Percentiles rank a stretch among this genome's conserved stretches.
Evolutionary conservation across 2,888 invertebrate species (phyloP).

Genomic region (Amaurobius ferox): DNA sequence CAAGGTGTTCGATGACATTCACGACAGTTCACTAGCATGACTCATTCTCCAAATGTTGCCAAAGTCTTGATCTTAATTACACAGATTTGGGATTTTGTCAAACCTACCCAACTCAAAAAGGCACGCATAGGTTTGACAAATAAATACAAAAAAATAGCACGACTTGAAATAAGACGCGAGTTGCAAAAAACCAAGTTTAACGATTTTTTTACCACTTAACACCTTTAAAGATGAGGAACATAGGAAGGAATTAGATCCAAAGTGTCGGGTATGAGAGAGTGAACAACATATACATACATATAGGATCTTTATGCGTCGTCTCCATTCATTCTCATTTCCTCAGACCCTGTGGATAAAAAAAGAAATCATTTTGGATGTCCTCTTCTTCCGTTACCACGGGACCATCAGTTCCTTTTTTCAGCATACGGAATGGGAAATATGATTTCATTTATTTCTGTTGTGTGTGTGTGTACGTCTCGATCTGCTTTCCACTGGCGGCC

Average conservation of each 20-base stretch:
- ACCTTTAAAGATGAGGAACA: too few relatives aligned
- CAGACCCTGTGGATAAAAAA: constrained; percentile 30
- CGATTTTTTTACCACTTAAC: too few relatives aligned
- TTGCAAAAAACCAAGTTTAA: too few relatives aligned
- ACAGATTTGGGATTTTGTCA: background rate
- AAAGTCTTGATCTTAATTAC: background rate
- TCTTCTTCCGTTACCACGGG: constrained; percentile 65
- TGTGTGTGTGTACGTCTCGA: constrained; percentile 64
- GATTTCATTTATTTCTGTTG: constrained; percentile 62
- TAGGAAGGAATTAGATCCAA: too few relatives aligned
- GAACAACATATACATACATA: background rate
- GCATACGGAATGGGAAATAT: constrained; percentile 65
- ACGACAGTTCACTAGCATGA: background rate
- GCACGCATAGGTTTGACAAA: too few relatives aligned
- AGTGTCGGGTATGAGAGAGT: background rate
- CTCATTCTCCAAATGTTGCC: background rate
- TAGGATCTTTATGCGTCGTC: constrained; percentile 39
- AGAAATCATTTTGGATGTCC: constrained; percentile 48
- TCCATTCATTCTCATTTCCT: constrained; percentile 70
- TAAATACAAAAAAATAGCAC: too few relatives aligned
- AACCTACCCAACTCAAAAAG: background rate
- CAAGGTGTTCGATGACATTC: too few relatives aligned
- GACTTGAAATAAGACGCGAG: too few relatives aligned
- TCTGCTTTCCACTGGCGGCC: constrained; percentile 67
- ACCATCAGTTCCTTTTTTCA: constrained; percentile 49